Evolutionary conservation across 2,888 invertebrate species (phyloP).

Genomic region (Beris morrisii): DNA sequence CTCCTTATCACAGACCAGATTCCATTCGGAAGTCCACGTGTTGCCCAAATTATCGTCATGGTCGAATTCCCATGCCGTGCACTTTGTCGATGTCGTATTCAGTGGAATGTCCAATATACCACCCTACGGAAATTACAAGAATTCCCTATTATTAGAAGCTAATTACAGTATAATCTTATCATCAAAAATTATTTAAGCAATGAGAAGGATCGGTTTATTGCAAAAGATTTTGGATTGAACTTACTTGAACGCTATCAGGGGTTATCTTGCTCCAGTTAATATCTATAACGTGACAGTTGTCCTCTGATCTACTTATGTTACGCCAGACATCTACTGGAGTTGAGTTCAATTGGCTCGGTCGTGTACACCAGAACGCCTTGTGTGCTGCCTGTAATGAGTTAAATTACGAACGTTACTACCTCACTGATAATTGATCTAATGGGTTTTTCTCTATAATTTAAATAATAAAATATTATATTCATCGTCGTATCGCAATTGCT

Average conservation of each 20-base stretch:
- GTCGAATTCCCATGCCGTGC: slow-evolving; percentile 66
- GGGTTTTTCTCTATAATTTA: too few species aligned
- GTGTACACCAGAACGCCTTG: slow-evolving; percentile 70
- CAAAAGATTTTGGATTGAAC: too few species aligned
- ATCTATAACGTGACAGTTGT: slow-evolving; percentile 62
- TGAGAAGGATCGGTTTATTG: too few species aligned
- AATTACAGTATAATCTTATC: too few species aligned
- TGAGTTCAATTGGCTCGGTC: slow-evolving; percentile 61
- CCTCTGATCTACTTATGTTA: slow-evolving; percentile 66
- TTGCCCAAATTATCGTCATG: slow-evolving; percentile 59
- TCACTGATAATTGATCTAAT: too few species aligned
- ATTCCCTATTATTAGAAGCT: neutral
- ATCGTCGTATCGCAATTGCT: too few species aligned
- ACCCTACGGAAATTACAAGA: neutral
- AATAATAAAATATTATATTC: too few species aligned
- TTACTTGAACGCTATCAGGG: slow-evolving; percentile 50
- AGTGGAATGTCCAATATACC: slow-evolving; percentile 49
- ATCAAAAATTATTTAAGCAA: too few species aligned
- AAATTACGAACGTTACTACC: slow-evolving; percentile 2
- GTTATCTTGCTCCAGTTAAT: slow-evolving; percentile 54
- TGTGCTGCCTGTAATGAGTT: slow-evolving; percentile 60
- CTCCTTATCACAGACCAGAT: slow-evolving; percentile 72
- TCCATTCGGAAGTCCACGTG: slow-evolving; percentile 76
- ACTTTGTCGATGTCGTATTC: slow-evolving; percentile 57
- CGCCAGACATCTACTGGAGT: slow-evolving; percentile 65